phyloP scores from a whole-genome alignment of 1,140 invertebrate species.

The Scylla paramamosain region DNA sequence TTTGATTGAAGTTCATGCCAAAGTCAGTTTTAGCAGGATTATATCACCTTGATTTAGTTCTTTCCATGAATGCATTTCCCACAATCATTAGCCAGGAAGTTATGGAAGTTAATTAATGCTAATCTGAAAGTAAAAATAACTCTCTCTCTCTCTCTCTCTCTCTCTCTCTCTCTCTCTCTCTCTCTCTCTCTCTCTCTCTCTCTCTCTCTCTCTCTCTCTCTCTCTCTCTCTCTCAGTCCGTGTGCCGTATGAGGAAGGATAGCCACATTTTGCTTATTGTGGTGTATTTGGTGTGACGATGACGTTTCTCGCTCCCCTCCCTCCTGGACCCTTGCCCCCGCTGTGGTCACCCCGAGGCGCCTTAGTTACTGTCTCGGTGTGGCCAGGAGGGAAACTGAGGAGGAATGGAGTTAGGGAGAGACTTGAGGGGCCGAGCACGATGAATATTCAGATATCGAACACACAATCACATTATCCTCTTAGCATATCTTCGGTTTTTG shows the following conservation, averaged over 20 bases:
- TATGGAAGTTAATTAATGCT: background rate
- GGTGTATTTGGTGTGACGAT: conserved; percentile 35
- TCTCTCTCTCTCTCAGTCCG: background rate
- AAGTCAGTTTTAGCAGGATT: background rate
- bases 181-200: conserved; percentile 25
- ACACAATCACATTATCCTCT: conserved; percentile 58
- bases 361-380: background rate
- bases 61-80: background rate
- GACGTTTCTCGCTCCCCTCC: background rate
- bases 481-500: conserved; percentile 42
- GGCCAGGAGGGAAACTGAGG: conserved; percentile 32
- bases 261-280: conserved; percentile 61
- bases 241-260: background rate
- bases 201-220: background rate
- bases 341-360: conserved; percentile 52
- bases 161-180: background rate
- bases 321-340: background rate
- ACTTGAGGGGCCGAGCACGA: background rate
- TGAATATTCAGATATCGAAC: conserved; percentile 68
- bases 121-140: background rate
- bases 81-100: background rate
- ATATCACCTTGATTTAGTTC: background rate
- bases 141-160: conserved; percentile 40
- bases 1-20: background rate
- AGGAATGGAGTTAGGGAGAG: conserved; percentile 27